phyloP scores from a whole-genome alignment of 2,888 invertebrate species.

The Agrochola litura region DNA sequence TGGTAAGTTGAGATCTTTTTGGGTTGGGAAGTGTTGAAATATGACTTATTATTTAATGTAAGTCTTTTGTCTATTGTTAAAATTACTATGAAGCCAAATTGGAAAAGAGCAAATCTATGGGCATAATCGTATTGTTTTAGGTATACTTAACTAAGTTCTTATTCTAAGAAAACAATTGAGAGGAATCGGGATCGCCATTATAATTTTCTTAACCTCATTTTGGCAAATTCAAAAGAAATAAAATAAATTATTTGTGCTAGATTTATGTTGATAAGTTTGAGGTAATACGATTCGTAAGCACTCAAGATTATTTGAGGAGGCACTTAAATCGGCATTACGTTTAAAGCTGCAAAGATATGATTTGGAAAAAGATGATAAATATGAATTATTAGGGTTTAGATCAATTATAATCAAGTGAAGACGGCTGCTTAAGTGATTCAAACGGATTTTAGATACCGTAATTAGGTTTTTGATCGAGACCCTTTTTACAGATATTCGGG shows the following conservation, averaged over 20 bases:
- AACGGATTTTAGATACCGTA: background rate
- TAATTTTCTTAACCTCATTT: background rate
- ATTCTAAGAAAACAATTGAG: background rate
- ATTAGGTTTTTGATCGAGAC: background rate
- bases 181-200: background rate
- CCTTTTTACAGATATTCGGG: background rate
- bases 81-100: background rate
- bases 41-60: background rate
- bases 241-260: background rate
- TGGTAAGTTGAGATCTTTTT: background rate
- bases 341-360: background rate
- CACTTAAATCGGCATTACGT: background rate
- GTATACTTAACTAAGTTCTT: no score
- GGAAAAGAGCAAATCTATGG: background rate
- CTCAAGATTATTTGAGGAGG: background rate
- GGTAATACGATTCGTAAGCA: slow-evolving; percentile 4
- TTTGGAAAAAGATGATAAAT: background rate
- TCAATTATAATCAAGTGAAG: background rate
- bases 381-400: background rate
- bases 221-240: background rate
- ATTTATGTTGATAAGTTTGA: background rate
- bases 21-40: background rate
- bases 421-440: background rate
- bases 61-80: background rate
- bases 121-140: no score